A percentile compares a stretch with the other conserved stretches of the same genome.
phyloP scores from a whole-genome alignment of 2,113 vertebrate species.

The Tricholaema leucomelas region DNA sequence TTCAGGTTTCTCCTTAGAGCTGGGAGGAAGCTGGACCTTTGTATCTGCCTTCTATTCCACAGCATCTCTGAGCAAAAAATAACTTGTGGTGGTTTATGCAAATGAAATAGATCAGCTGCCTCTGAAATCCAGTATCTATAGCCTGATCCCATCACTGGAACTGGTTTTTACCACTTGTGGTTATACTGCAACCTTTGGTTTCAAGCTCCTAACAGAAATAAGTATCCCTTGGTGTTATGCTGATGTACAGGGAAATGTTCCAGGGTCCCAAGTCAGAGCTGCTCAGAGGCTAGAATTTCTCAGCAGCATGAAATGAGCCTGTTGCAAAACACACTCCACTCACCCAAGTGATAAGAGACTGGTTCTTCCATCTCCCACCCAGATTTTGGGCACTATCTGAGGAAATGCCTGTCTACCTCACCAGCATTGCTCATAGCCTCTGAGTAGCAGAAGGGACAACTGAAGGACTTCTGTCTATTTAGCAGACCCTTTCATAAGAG shows the following conservation, averaged over 20 bases:
- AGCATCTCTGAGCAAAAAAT: not conserved
- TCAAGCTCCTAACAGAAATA: not conserved
- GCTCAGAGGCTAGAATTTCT: not conserved
- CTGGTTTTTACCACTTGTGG: not conserved
- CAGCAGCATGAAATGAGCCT: not conserved
- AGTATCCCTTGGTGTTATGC: not conserved
- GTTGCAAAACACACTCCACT: not conserved
- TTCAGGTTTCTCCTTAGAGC: not conserved
- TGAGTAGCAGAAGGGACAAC: not conserved
- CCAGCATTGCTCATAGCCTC: not conserved
- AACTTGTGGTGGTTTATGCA: not conserved
- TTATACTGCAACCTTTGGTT: not conserved
- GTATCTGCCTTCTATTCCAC: rapidly evolving
- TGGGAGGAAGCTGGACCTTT: not conserved
- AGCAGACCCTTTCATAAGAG: not conserved
- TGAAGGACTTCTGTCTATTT: not conserved
- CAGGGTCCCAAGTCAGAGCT: not conserved
- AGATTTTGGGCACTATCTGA: not conserved
- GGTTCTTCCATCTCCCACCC: not conserved
- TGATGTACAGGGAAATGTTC: not conserved
- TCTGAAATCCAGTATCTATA: not conserved
- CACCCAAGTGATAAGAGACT: not conserved
- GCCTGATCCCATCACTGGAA: not conserved
- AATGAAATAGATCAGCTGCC: not conserved
- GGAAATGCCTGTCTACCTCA: not conserved